Conservation (phyloP, 64 coral and sea anemone genomes). For the Pachyseris speciosa region DNA sequence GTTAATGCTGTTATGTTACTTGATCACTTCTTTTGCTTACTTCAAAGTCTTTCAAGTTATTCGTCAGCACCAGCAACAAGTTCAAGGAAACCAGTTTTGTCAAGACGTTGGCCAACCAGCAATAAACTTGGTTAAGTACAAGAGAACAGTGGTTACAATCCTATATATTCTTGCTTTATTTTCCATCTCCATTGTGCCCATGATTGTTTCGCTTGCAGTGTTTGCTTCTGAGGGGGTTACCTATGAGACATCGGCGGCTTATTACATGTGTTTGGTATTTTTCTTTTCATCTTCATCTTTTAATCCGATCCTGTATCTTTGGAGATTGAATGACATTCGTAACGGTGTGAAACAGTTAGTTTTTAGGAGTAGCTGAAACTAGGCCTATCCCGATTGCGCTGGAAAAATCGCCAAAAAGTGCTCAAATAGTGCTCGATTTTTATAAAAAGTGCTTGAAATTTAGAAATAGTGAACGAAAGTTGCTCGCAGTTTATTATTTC, state of each 20-base stretch:
- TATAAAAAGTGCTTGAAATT: no score
- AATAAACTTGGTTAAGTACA: neutral
- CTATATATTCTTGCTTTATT: neutral
- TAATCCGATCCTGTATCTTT: neutral
- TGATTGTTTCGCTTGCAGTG: neutral
- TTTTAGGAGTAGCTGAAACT: no score
- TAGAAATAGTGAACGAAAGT: no score
- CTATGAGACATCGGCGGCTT: neutral
- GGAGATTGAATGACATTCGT: constrained; percentile 30
- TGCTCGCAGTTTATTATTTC: no score
- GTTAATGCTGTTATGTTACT: neutral
- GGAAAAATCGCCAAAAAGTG: no score
- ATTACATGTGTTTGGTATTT: neutral
- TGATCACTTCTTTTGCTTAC: neutral
- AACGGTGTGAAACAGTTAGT: no score
- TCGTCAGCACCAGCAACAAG: constrained; percentile 8
- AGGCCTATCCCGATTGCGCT: no score
- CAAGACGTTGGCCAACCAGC: neutral
- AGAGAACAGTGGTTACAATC: neutral
- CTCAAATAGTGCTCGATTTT: no score
- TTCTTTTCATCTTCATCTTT: neutral
- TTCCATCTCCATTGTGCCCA: neutral
- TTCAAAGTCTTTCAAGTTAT: constrained; percentile 3
- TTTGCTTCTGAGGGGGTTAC: neutral
- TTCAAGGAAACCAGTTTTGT: neutral